These are phyloP conservation scores for Heptranchias perlo DNA, from an alignment of 2,113 vertebrate genomes.

Conservation along the genomic window DNA sequence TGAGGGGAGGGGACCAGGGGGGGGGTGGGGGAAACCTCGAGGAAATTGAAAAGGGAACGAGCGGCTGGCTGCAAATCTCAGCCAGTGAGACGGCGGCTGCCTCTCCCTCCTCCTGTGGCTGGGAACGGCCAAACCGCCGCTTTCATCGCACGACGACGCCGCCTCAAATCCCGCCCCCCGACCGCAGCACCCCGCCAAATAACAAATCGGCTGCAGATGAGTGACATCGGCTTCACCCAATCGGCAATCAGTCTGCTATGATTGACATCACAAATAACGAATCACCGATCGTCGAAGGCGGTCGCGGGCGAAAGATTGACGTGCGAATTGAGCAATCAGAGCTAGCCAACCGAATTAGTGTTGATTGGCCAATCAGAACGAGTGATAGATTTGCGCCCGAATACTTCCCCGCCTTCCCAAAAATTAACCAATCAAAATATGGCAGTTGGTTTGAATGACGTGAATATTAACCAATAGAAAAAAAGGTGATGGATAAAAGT, in stretches of 20 bases:
- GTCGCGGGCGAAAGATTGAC: neutral
- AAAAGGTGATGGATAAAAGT: too few species aligned
- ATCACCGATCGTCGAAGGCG: accelerated
- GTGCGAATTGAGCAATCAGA: neutral
- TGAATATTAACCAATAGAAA: neutral
- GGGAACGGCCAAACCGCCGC: neutral
- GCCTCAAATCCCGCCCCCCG: neutral
- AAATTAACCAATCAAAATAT: neutral
- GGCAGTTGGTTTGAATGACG: neutral
- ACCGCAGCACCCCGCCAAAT: neutral
- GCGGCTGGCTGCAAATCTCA: neutral
- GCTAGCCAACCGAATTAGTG: accelerated
- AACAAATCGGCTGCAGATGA: neutral
- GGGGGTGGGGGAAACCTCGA: too few species aligned
- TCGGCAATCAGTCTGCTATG: accelerated
- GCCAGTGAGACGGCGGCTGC: neutral
- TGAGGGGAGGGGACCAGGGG: neutral
- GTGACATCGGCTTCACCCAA: accelerated
- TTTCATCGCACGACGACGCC: neutral
- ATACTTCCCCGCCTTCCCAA: neutral
- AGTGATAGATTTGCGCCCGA: neutral
- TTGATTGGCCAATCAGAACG: neutral
- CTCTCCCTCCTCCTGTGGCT: conserved; percentile 56
- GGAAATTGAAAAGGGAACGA: neutral
- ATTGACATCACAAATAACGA: neutral